Conservation (phyloP, 1,140 invertebrate genomes). For the Euwallacea fornicatus region DNA sequence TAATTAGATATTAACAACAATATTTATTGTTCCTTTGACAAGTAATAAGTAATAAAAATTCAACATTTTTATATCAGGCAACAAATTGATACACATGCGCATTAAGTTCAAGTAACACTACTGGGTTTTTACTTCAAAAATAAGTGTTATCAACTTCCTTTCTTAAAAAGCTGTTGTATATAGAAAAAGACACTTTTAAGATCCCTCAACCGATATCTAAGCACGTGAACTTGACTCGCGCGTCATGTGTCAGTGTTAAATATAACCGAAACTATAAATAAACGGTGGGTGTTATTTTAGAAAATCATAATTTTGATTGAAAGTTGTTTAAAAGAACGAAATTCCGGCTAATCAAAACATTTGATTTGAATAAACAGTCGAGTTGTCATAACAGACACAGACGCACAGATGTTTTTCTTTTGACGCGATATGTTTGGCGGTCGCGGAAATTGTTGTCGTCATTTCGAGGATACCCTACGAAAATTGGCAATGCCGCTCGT, state of each 20-base stretch:
- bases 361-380: slow-evolving; percentile 6
- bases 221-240: no score
- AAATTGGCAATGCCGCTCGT: slow-evolving; percentile 12
- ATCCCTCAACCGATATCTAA: neutral
- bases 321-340: slow-evolving; percentile 14
- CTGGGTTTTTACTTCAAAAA: no score
- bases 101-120: no score
- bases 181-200: no score
- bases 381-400: slow-evolving; percentile 15
- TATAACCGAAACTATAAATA: slow-evolving; percentile 4
- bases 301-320: slow-evolving; percentile 22
- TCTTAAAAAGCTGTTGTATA: no score
- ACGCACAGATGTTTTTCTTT: neutral
- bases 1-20: no score
- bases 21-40: no score
- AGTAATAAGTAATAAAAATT: no score
- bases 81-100: no score
- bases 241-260: neutral
- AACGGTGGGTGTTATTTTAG: neutral
- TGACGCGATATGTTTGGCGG: neutral
- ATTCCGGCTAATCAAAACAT: slow-evolving; percentile 21
- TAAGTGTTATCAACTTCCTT: no score
- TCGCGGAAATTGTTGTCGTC: slow-evolving; percentile 1
- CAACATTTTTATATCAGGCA: no score
- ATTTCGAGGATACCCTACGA: no score